phyloP scores from a whole-genome alignment of 2,797 vertebrate species.

The Otus scops region DNA sequence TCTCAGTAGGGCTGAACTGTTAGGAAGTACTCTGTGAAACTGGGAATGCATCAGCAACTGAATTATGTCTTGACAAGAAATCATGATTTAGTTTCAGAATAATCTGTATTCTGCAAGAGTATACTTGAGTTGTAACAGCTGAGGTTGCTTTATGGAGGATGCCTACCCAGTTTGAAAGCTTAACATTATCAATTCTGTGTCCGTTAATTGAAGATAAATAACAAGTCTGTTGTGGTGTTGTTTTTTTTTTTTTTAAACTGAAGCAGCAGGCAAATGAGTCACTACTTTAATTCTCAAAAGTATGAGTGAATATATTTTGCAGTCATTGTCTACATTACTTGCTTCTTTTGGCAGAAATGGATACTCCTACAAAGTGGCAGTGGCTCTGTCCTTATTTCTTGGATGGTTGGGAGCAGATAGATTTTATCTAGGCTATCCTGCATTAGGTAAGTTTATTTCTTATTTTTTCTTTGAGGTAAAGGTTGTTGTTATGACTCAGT shows the following conservation, averaged over 20 bases:
- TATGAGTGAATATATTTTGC: conserved; percentile 15
- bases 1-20: conserved; percentile 9
- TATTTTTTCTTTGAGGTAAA: background rate
- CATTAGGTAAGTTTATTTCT: conserved; percentile 84
- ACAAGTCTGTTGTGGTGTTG: background rate
- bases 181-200: conserved; percentile 21
- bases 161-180: conserved; percentile 22
- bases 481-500: background rate
- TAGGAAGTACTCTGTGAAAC: background rate
- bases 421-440: conserved; percentile 97
- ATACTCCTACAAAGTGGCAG: conserved; percentile 96
- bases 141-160: conserved; percentile 41
- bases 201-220: conserved; percentile 35
- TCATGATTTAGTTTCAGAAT: conserved; percentile 31
- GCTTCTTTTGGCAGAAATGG: conserved; percentile 83
- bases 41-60: conserved; percentile 2
- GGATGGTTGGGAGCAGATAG: conserved; percentile 97
- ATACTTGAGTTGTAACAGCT: conserved; percentile 24
- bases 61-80: conserved; percentile 30
- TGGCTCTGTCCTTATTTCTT: conserved; percentile 94
- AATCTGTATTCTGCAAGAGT: conserved; percentile 38
- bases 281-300: conserved; percentile 30
- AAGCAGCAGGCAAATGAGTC: conserved; percentile 48
- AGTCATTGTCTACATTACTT: conserved; percentile 18
- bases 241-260: background rate